phyloP scores from a whole-genome alignment of 2,113 vertebrate species.

The Agelaius tricolor region DNA sequence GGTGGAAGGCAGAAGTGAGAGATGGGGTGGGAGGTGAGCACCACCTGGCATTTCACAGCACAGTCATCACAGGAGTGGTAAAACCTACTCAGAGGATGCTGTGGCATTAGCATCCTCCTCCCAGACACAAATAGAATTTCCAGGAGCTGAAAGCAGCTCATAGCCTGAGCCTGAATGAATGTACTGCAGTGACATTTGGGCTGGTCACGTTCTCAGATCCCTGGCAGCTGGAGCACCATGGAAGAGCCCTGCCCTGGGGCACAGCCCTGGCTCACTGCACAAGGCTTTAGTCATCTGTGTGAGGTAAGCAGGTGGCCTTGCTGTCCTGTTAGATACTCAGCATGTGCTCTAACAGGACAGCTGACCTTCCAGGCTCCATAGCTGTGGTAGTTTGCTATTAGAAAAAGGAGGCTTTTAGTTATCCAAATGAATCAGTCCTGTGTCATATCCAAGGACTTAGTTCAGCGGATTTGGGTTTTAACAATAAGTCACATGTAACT shows the following conservation, averaged over 20 bases:
- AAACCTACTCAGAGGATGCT: slow-evolving; percentile 26
- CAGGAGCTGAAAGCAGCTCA: not conserved
- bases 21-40: not conserved
- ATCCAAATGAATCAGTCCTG: not conserved
- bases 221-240: not conserved
- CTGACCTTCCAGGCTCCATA: not conserved
- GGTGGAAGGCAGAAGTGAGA: not conserved
- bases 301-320: not conserved
- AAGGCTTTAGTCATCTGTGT: not conserved
- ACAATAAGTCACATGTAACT: not conserved
- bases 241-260: not conserved
- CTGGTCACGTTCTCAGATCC: not conserved
- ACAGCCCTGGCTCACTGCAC: not conserved
- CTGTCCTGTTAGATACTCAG: not conserved
- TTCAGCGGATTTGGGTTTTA: not conserved
- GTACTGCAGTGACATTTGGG: not conserved
- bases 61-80: not conserved
- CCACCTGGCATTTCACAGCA: not conserved
- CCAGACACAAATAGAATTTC: not conserved
- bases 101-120: not conserved
- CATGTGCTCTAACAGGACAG: accelerated
- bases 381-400: not conserved
- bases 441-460: not conserved
- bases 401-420: not conserved
- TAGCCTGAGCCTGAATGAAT: not conserved